Evolutionary conservation across 1,140 invertebrate species (phyloP).

Genomic region (Lysiphlebus fabarum): DNA sequence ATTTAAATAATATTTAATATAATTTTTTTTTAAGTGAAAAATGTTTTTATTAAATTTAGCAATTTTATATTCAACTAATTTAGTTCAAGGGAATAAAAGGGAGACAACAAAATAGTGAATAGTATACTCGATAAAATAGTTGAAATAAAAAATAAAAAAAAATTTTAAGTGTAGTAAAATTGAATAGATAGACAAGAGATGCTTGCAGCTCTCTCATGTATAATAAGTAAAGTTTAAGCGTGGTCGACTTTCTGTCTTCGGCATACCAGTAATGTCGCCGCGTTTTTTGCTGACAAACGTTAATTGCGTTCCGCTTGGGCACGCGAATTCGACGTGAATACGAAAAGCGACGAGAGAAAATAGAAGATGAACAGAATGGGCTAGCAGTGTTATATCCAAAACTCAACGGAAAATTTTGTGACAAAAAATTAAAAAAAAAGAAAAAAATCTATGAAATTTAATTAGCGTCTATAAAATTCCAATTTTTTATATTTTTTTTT

Average conservation of each 20-base stretch:
- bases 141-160: too few relatives aligned
- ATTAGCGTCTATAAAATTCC: slow-evolving; percentile 1
- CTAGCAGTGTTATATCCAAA: neutral
- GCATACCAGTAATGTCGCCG: slow-evolving; percentile 29
- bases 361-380: neutral
- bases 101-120: too few relatives aligned
- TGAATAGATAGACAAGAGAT: slow-evolving; percentile 8
- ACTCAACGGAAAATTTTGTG: neutral
- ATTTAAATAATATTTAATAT: too few relatives aligned
- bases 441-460: slow-evolving; percentile 11
- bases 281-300: slow-evolving; percentile 47
- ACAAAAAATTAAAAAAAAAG: neutral
- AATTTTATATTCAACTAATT: too few relatives aligned
- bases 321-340: slow-evolving; percentile 37
- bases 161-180: neutral
- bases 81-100: too few relatives aligned
- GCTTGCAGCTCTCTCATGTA: slow-evolving; percentile 2
- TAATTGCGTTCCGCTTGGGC: slow-evolving; percentile 49
- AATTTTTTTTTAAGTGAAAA: too few relatives aligned
- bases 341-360: neutral
- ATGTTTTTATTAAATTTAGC: too few relatives aligned
- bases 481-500: neutral
- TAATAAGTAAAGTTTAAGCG: slow-evolving; percentile 50
- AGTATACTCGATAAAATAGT: too few relatives aligned
- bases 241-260: slow-evolving; percentile 25